phyloP scores from a whole-genome alignment of 2,888 invertebrate species.

The Temnothorax ravouxi region DNA sequence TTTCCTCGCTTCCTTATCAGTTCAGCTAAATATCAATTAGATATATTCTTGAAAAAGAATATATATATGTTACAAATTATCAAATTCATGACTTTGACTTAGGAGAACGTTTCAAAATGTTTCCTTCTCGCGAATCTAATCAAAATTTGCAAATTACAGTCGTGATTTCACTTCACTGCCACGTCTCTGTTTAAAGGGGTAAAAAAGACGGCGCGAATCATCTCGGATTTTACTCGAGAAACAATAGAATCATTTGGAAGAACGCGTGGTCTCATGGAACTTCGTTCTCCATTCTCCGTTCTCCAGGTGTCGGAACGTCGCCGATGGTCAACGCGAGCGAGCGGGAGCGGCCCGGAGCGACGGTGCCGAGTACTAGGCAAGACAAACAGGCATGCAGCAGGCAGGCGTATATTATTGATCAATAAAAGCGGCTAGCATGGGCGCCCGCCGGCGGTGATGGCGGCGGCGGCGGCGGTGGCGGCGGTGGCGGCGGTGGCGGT shows the following conservation, averaged over 20 bases:
- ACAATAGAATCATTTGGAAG: neutral
- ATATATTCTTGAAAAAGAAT: neutral
- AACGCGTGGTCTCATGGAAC: neutral
- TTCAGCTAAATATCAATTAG: neutral
- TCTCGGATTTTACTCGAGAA: neutral
- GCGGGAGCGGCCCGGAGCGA: conserved; percentile 67
- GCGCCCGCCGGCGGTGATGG: conserved; percentile 79
- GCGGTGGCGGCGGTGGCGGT: neutral
- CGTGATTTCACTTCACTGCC: neutral
- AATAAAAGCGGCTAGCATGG: conserved; percentile 83
- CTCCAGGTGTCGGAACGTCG: neutral
- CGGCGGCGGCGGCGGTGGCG: conserved; percentile 20
- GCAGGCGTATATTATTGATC: conserved; percentile 83
- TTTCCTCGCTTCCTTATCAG: neutral
- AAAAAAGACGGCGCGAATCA: neutral
- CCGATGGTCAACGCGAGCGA: conserved; percentile 50
- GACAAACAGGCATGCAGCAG: conserved; percentile 1
- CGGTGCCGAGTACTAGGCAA: conserved; percentile 81
- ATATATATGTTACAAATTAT: neutral
- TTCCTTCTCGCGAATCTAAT: neutral
- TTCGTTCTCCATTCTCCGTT: neutral
- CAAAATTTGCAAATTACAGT: neutral
- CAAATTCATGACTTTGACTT: neutral
- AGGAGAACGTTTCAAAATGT: neutral
- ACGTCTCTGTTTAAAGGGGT: neutral